Base-by-base conservation (phyloP, 1,140 invertebrate species). In the Drosophila novamexicana region DNA sequence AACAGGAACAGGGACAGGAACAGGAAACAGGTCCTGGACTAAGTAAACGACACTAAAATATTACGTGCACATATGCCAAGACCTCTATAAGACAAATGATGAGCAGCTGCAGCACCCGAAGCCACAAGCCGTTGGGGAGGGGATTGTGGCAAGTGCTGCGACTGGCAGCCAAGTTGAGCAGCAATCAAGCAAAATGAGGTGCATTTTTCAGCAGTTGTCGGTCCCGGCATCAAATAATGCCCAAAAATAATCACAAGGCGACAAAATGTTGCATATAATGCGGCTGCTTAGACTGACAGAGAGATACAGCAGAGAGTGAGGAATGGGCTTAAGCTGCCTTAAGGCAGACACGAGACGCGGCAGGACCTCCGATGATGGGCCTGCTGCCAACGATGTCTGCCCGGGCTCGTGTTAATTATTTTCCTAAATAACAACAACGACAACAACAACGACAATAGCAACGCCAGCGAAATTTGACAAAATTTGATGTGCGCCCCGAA, bases 231-330 rank as follows among this genome's bases (percentile, higher is more conserved):
- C 37, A 75, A 69, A 62, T 70, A 70, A 75, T 81, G 64, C 58
- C 67, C 78, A 49, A 83, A 88, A 89, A 88, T 88, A 88, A 88
- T 88, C 76, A 89, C 66, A 84, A 80, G 83, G 83, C 82, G 79
- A 83, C 73, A 89, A 75, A 88, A 88, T 88, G 84, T 88, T 83
- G 83, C 83, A 88, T 77, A 88, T 77, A 86, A 83, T 86, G 79
- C 64, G 79, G 82, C 77, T 68, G 76, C 80, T 73, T 68, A 76
- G 63, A 72, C 70, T 61, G 72, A 50, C 62, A 63, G 73, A 58
- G 72, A 49, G 50, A 34, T 29, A 0, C 22, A 29, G 4, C 2
- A 39, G 8, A 37, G 14, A 9, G 39, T n/a, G 32, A 1, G 32
- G 7, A 1, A 2, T 12, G 18, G 7, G 10, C 14, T 12, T 7